Percentiles rank a stretch among this genome's conserved stretches.
phyloP scores from a whole-genome alignment of 2,888 invertebrate genomes.

The Spodoptera littoralis region DNA sequence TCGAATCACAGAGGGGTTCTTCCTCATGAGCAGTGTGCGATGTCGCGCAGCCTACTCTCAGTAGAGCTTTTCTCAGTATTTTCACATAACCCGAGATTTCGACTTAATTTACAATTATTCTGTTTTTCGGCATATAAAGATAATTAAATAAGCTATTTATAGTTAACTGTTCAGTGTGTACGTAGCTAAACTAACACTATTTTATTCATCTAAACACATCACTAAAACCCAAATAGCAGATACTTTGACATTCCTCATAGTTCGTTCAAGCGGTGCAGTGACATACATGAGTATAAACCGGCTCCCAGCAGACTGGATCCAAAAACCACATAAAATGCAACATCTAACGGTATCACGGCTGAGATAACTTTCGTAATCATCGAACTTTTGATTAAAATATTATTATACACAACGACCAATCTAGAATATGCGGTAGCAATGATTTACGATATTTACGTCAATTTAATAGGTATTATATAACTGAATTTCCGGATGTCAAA shows the following conservation, averaged over 20 bases:
- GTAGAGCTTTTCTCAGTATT: too few species aligned
- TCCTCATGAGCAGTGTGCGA: too few species aligned
- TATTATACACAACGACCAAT: slow-evolving; percentile 5
- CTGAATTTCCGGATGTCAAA: slow-evolving; percentile 6
- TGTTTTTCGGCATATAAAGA: too few species aligned
- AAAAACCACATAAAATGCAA: slow-evolving; percentile 34
- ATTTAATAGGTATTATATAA: slow-evolving; percentile 6
- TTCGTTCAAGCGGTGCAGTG: slow-evolving; percentile 6
- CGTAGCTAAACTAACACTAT: too few species aligned
- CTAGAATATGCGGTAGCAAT: slow-evolving; percentile 7
- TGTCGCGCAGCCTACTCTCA: too few species aligned
- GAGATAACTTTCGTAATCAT: slow-evolving; percentile 32
- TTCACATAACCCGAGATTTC: too few species aligned
- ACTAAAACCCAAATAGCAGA: background rate
- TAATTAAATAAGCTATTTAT: too few species aligned
- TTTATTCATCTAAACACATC: too few species aligned
- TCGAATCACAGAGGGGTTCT: too few species aligned
- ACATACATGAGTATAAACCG: slow-evolving; percentile 22
- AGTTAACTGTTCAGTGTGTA: too few species aligned
- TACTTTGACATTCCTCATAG: slow-evolving; percentile 19
- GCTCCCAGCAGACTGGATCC: slow-evolving; percentile 24
- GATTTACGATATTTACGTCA: slow-evolving; percentile 18
- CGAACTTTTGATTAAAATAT: slow-evolving; percentile 17
- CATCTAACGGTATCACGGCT: slow-evolving; percentile 26
- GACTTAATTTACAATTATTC: too few species aligned